These are phyloP conservation scores for Plagiodera versicolora DNA, from an alignment of 2,888 invertebrate genomes.

Conservation along the genomic window DNA sequence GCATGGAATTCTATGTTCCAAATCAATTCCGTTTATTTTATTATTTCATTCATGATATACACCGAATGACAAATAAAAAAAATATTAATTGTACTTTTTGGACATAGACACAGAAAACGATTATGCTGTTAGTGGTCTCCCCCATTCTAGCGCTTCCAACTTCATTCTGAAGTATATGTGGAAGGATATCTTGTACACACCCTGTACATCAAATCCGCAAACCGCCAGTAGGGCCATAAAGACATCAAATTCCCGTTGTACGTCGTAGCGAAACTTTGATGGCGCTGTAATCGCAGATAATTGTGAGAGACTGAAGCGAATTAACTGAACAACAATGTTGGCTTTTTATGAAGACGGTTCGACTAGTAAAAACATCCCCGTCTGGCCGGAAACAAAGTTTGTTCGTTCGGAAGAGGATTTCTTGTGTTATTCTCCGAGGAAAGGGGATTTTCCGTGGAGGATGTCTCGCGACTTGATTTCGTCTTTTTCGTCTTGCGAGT, in stretches of 20 bases:
- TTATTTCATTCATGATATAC: no score
- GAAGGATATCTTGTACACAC: no score
- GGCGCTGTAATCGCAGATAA: conserved; percentile 54
- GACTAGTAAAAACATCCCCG: conserved; percentile 49
- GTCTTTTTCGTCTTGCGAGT: background rate
- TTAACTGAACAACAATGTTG: conserved; percentile 53
- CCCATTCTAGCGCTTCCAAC: no score
- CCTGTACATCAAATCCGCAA: conserved; percentile 34
- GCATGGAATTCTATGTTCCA: no score
- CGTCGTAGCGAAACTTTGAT: conserved; percentile 47
- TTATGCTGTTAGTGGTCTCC: no score
- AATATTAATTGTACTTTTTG: no score
- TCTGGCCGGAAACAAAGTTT: conserved; percentile 49
- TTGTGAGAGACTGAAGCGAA: conserved; percentile 48
- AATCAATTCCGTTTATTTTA: no score
- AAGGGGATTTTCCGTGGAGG: conserved; percentile 22
- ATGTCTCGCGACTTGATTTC: conserved; percentile 5
- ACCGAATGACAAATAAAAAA: no score
- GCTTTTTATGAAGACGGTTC: conserved; percentile 50
- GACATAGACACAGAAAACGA: no score
- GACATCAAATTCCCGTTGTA: conserved; percentile 47
- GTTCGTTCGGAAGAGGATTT: conserved; percentile 43
- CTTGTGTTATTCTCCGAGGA: conserved; percentile 43
- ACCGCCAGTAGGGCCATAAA: conserved; percentile 46
- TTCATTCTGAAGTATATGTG: no score